Evolutionary conservation across 2,888 invertebrate species (phyloP), one percentile per base, ranked within the genome.

Genomic region (Nemotelus pantherinus): DNA sequence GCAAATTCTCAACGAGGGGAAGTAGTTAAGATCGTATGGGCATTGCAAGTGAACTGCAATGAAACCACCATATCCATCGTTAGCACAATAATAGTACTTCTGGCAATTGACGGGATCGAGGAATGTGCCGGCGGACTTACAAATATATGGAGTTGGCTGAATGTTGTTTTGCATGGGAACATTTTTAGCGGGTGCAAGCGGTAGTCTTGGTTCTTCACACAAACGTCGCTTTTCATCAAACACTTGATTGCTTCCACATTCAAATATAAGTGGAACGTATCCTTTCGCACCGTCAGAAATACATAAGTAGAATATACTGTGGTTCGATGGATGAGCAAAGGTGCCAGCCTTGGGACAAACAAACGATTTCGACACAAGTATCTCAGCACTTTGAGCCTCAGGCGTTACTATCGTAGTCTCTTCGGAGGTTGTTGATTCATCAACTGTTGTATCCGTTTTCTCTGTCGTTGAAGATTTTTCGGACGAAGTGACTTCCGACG

Each of bases 1-100:
- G 44, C 76, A 76, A n/a, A 76, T 63, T 9, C 53, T 53, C 55
- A 65, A 65, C 7, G 44, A 53, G 2, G 76, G 76, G n/a, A 45
- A 76, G 39, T 76, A 76, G 55, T 76, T 76, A 43, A 76, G 53
- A 43, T 76, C 48, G 39, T 76, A 48, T 3, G 76, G 76, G 45
- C 76, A 76, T 9, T 76, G 43, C 55, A 64, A 53, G 39, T 76
- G 64, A n/a, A 76, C 65, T 2, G 76, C 64, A 25, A 76, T 55
- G 53, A 76, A 65, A 5, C 65, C 65, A 43, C 76, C 65, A 44
- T 41, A 48, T 53, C 65, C 76, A 44, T 64, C 76, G 25, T 50
- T 55, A 3, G 57, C 53, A 47, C 76, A 76, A 25, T 65, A 65
- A 47, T 65, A 76, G 25, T 76, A 76, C 63, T 65, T 76, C 5